A percentile compares a stretch with the other conserved stretches of the same genome.
These are phyloP conservation scores for Beris chalybata DNA, from an alignment of 2,888 invertebrate species.

Conservation along the genomic window DNA sequence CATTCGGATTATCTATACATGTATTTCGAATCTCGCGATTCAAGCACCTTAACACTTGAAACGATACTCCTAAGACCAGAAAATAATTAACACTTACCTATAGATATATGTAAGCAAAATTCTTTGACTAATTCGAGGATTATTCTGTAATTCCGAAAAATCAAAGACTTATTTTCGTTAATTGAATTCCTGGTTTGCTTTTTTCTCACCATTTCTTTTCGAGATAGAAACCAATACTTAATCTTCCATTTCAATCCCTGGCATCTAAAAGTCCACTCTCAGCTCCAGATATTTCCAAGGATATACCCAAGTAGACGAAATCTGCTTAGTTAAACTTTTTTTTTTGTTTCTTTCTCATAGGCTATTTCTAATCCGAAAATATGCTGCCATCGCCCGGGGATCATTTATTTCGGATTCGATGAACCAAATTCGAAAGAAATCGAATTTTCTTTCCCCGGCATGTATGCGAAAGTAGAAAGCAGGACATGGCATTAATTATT, in stretches of 20 bases:
- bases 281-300: not conserved
- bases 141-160: slow-evolving; percentile 22
- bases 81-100: too few species aligned
- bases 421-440: too few species aligned
- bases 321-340: slow-evolving; percentile 24
- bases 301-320: slow-evolving; percentile 6
- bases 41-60: too few species aligned
- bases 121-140: slow-evolving; percentile 28
- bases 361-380: slow-evolving; percentile 12
- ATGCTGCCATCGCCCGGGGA: not conserved
- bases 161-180: slow-evolving; percentile 28
- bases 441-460: not conserved
- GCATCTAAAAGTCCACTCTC: not conserved
- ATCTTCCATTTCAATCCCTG: not conserved
- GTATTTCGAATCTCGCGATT: too few species aligned
- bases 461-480: not conserved
- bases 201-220: not conserved
- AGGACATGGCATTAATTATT: not conserved
- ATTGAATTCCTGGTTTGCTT: slow-evolving; percentile 20
- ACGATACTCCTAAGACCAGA: too few species aligned
- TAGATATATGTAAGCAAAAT: too few species aligned
- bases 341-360: not conserved
- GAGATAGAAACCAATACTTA: not conserved
- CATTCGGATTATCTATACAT: too few species aligned
- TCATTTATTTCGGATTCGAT: too few species aligned